Conservation (phyloP, 2,797 vertebrate species). For the Liparis tanakae region DNA sequence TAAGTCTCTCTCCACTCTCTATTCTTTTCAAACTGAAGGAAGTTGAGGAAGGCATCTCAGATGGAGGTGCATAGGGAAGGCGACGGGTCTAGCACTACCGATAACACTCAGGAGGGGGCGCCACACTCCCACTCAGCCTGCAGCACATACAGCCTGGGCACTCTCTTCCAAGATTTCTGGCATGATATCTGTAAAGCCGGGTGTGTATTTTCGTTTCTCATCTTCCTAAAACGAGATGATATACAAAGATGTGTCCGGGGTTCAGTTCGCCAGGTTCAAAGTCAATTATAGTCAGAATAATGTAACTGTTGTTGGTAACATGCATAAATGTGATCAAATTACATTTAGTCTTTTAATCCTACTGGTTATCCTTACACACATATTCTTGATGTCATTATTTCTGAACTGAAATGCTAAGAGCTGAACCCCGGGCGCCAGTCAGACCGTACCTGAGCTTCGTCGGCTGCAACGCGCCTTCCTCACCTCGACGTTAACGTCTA, state of each 20-base stretch:
- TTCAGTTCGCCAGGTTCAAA: constrained; percentile 23
- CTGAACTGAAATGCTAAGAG: neutral
- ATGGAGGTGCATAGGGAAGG: constrained; percentile 99
- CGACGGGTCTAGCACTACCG: constrained; percentile 98
- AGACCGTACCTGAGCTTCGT: constrained; percentile 36
- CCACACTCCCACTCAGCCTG: constrained; percentile 88
- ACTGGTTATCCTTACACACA: neutral
- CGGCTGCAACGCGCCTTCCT: constrained; percentile 81
- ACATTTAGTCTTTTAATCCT: neutral
- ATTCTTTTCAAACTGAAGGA: constrained; percentile 93
- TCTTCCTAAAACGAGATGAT: constrained; percentile 54
- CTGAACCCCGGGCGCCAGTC: constrained; percentile 55
- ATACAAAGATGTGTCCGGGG: constrained; percentile 35
- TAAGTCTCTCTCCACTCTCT: constrained; percentile 78
- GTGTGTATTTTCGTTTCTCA: constrained; percentile 91
- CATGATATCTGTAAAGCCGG: constrained; percentile 98
- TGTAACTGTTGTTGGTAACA: neutral
- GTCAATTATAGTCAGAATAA: neutral
- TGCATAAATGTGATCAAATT: neutral
- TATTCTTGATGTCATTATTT: neutral
- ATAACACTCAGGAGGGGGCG: constrained; percentile 96
- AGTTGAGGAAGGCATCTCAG: constrained; percentile 98
- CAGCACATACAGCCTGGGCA: constrained; percentile 88
- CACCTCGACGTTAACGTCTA: neutral
- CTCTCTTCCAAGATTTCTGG: constrained; percentile 98